These are phyloP conservation scores for Pogonomyrmex californicus DNA, from an alignment of 1,140 invertebrate species.

Conservation along the genomic window DNA sequence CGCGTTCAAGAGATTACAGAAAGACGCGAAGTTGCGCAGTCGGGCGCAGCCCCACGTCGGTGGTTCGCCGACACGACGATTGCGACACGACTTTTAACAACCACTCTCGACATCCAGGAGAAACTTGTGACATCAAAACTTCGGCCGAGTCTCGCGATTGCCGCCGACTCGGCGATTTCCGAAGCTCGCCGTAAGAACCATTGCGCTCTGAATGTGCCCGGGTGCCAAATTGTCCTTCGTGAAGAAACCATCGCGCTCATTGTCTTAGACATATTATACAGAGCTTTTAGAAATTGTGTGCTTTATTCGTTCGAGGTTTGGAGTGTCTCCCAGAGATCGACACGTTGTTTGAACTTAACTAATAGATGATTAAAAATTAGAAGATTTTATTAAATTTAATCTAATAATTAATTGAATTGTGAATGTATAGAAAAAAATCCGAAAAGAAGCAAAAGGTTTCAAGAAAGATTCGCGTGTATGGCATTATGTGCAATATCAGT, in stretches of 20 bases:
- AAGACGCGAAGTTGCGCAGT: constrained; percentile 76
- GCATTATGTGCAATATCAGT: neutral
- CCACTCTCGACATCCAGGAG: constrained; percentile 71
- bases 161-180: constrained; percentile 67
- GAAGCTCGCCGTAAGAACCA: constrained; percentile 48
- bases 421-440: neutral
- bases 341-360: neutral
- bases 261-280: constrained; percentile 26
- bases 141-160: constrained; percentile 63
- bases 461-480: neutral
- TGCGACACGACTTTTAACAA: constrained; percentile 78
- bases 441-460: neutral
- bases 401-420: neutral
- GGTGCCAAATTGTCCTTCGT: constrained; percentile 46
- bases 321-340: neutral
- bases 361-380: neutral
- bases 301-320: neutral
- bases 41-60: constrained; percentile 43
- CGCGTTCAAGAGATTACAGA: constrained; percentile 72
- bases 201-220: constrained; percentile 20
- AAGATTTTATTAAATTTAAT: neutral
- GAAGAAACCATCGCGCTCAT: constrained; percentile 48
- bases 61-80: constrained; percentile 65
- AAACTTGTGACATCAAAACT: constrained; percentile 76
- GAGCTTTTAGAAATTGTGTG: neutral